phyloP scores from a whole-genome alignment of 2,888 invertebrate species.

The Cyclophora punctaria region DNA sequence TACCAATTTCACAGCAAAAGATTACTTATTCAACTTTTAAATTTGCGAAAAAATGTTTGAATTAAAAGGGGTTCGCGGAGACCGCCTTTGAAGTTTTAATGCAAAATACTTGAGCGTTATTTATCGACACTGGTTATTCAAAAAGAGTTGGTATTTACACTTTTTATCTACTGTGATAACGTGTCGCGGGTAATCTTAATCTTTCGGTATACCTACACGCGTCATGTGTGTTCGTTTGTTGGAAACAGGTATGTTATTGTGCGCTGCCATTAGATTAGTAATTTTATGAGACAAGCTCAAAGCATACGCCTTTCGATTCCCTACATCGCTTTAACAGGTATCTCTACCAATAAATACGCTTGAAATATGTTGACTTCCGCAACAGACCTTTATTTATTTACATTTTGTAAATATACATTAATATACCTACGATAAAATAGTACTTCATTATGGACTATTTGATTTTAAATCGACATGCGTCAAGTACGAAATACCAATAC shows the following conservation, averaged over 20 bases:
- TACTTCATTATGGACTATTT: too few relatives aligned
- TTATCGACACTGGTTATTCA: conserved; percentile 13
- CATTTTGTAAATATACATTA: too few relatives aligned
- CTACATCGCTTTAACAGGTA: conserved; percentile 26
- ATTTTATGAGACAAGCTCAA: conserved; percentile 62
- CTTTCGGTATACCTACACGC: conserved; percentile 45
- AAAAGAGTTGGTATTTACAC: conserved; percentile 28
- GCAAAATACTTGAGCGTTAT: conserved; percentile 18
- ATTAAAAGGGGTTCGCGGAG: conserved; percentile 30
- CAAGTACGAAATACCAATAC: too few relatives aligned
- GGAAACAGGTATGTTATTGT: conserved; percentile 60
- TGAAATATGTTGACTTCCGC: conserved; percentile 36
- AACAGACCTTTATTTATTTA: conserved; percentile 3
- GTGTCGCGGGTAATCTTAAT: conserved; percentile 54
- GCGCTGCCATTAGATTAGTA: conserved; percentile 57
- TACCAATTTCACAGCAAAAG: conserved; percentile 18
- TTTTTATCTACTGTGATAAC: conserved; percentile 48
- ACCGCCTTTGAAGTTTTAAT: conserved; percentile 20
- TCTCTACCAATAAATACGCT: conserved; percentile 31
- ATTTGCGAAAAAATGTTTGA: conserved; percentile 31
- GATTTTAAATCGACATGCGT: too few relatives aligned
- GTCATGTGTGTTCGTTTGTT: conserved; percentile 45
- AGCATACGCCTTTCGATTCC: conserved; percentile 53
- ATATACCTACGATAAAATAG: too few relatives aligned
- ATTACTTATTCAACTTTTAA: conserved; percentile 35